Conservation (phyloP, 2,797 vertebrate species). For the Manis crassicaudata region DNA sequence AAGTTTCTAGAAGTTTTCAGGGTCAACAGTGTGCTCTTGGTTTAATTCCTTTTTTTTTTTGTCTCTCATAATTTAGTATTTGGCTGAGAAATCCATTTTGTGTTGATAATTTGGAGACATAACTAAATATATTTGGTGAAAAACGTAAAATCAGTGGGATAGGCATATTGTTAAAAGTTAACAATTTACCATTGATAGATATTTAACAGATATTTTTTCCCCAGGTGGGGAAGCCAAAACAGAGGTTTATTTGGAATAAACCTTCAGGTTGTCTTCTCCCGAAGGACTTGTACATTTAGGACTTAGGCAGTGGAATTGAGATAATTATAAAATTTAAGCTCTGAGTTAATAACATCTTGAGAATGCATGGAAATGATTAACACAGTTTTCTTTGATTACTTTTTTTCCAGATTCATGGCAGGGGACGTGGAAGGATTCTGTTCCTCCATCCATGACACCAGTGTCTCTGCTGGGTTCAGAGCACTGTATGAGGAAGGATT, state of each 20-base stretch:
- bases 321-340: slow-evolving; percentile 72
- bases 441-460: slow-evolving; percentile 98
- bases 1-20: slow-evolving; percentile 59
- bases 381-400: slow-evolving; percentile 81
- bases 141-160: slow-evolving; percentile 44
- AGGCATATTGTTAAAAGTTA: slow-evolving; percentile 45
- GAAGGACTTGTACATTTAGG: slow-evolving; percentile 32
- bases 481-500: slow-evolving; percentile 98
- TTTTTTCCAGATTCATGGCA: slow-evolving; percentile 95
- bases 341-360: slow-evolving; percentile 74
- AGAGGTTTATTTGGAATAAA: neutral
- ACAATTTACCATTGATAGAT: slow-evolving; percentile 55
- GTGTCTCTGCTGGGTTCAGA: slow-evolving; percentile 98
- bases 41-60: slow-evolving; percentile 21
- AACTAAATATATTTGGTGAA: slow-evolving; percentile 56
- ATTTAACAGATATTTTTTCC: slow-evolving; percentile 51
- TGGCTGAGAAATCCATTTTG: slow-evolving; percentile 30
- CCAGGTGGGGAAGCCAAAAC: slow-evolving; percentile 51
- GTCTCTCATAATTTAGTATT: slow-evolving; percentile 52
- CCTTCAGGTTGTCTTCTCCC: slow-evolving; percentile 51
- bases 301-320: slow-evolving; percentile 54
- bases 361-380: slow-evolving; percentile 79
- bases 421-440: slow-evolving; percentile 99
- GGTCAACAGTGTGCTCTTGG: slow-evolving; percentile 17
- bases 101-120: slow-evolving; percentile 54